These are phyloP conservation scores for Akabosia matsudoensis DNA, from an alignment of 1,140 invertebrate genomes.

Conservation along the genomic window DNA sequence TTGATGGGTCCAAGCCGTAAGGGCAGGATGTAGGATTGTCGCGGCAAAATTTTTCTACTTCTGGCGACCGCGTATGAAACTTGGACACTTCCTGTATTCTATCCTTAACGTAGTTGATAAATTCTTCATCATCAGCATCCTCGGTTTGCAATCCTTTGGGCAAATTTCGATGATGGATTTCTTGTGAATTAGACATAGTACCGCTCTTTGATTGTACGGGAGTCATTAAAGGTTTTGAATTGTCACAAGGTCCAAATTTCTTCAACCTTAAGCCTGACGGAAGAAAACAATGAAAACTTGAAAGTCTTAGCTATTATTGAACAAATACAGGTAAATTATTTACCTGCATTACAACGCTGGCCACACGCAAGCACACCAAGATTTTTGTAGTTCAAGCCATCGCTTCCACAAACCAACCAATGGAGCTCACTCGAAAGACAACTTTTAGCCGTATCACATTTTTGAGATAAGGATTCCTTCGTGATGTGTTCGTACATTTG, in stretches of 20 bases:
- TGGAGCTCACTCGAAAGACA: not conserved
- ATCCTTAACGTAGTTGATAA: too few species aligned
- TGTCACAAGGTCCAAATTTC: not conserved
- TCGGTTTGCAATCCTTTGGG: too few species aligned
- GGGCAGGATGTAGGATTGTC: not conserved
- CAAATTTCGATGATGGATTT: too few species aligned
- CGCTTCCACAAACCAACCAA: not conserved
- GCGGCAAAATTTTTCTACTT: not conserved
- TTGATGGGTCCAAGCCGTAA: not conserved
- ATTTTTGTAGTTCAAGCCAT: not conserved
- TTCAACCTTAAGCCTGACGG: not conserved
- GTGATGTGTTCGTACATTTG: not conserved
- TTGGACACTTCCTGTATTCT: too few species aligned
- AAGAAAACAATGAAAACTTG: not conserved
- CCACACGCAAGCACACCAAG: not conserved
- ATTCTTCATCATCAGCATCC: too few species aligned
- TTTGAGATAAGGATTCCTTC: not conserved
- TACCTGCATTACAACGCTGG: not conserved
- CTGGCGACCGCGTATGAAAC: not conserved
- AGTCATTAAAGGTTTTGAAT: not conserved
- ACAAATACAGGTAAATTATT: not conserved
- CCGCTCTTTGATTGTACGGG: not conserved
- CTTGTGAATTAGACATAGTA: not conserved
- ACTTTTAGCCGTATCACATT: not conserved
- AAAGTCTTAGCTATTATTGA: too few species aligned